Evolutionary conservation across 1,140 invertebrate genomes (phyloP), one percentile per base, ranked within the genome.

Genomic region (Zophobas morio): DNA sequence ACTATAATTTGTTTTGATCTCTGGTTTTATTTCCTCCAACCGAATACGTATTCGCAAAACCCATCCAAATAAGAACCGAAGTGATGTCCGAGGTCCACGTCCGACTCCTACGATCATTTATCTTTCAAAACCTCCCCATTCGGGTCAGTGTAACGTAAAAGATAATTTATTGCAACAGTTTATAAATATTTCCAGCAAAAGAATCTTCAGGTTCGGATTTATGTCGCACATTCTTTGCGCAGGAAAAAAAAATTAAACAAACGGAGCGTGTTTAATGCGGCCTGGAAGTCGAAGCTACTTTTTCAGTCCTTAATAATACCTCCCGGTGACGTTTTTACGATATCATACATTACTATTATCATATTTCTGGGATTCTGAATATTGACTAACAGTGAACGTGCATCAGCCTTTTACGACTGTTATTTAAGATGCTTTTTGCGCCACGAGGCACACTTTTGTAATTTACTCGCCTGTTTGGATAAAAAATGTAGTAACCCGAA

Each of bases 331-430:
- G 74, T 32, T 74, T 78, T 78, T 78, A 74, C 71, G 76, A 78
- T 36, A 51, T 57, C 71, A 74, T 77, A 37, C 47, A 57, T 77
- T 53, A 60, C 34, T 51, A 77, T 77, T 77, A 77, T 77, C 77
- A 78, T 78, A 78, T 78, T 77, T 77, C 37, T 73, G 37, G 56
- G 76, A 77, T 73, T 77, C 49, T 78, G 77, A 74, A 73, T 77
- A 77, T 77, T 70, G 70, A 72, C 37, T 73, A 40, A 76, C 63
- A 53, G 36, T 46, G 40, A 71, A 76, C 54, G 70, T 76, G 63
- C 75, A 76, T 76, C 57, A 76, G 63, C 40, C 36, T 66, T 20
- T 20, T 20, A 20, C 20, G 20, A 20, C 20, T 20, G 20, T 20
- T 20, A 20, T 20, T 20, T 20, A 20, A 20, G 20, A 20, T 20